Base-by-base conservation (phyloP, 2,797 vertebrate species). In the Gymnocypris eckloni region DNA sequence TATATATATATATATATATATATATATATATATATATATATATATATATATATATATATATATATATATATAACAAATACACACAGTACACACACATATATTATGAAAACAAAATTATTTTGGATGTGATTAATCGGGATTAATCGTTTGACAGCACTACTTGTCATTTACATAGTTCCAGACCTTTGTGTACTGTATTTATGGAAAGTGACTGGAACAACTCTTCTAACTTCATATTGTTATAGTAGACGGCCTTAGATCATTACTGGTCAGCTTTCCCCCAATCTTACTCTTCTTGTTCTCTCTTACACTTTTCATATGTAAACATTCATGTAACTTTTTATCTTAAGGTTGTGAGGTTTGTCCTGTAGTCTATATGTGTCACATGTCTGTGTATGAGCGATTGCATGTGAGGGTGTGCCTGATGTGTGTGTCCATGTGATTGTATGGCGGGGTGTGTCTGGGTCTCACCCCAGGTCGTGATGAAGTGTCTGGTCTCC, bases 401-500 rank as follows among this genome's bases (percentile, higher is more conserved):
- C 76, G 89, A 85, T 88, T 90, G 85, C 86, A 50, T 89, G 61
- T 41, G 69, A 81, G 79, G 88, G 88, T 86, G 89, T 59, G 81
- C 76, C 83, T 88, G 78, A 77, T 85, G 87, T 87, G 79, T 86
- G 87, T 87, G 88, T 89, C 86, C 82, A 80, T 89, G 85, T 15
- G 89, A 89, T 88, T 91, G 88, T 88, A 76, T 90, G 87, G 61
- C 54, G 37, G 86, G 86, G 86, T 85, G 88, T 88, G 88, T 91
- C 90, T 90, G 84, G 87, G 89, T 90, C 87, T 89, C 87, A 87
- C 82, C 82, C 82, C 76, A 67, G 86, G 87, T 86, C 82, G 54
- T 86, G 88, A 87, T 89, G 83, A 87, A 91, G 88, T 90, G 90
- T 90, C 89, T 91, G 88, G 89, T 84, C 89, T 86, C 83, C 83